phyloP scores from a whole-genome alignment of 1,140 invertebrate genomes.

The Hyles vespertilio region DNA sequence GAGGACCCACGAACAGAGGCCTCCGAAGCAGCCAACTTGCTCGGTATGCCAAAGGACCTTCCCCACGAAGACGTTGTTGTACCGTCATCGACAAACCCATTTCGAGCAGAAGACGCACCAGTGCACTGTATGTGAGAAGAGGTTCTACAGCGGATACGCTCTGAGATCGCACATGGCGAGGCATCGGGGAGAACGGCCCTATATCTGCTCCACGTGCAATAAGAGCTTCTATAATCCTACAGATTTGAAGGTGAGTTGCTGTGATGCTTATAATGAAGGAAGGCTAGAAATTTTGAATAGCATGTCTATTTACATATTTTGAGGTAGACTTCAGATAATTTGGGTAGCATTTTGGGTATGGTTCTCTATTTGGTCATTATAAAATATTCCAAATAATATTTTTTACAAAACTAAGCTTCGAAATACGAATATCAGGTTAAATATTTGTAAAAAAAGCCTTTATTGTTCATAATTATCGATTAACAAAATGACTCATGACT shows the following conservation, averaged over 20 bases:
- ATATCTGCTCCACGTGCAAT: slow-evolving; percentile 60
- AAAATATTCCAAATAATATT: too few species aligned
- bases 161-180: slow-evolving; percentile 68
- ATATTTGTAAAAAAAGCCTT: too few species aligned
- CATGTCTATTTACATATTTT: too few species aligned
- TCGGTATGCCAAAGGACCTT: slow-evolving; percentile 77
- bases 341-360: too few species aligned
- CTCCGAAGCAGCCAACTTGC: slow-evolving; percentile 75
- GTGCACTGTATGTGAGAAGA: slow-evolving; percentile 68
- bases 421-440: too few species aligned
- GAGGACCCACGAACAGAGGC: slow-evolving; percentile 77
- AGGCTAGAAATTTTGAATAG: too few species aligned
- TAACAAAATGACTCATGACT: not conserved
- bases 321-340: too few species aligned
- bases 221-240: slow-evolving; percentile 74
- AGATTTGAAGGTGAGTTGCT: slow-evolving; percentile 61
- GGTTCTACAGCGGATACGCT: slow-evolving; percentile 72
- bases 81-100: slow-evolving; percentile 77
- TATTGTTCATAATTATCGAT: not conserved
- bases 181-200: slow-evolving; percentile 66
- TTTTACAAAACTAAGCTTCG: too few species aligned
- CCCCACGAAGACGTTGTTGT: slow-evolving; percentile 76
- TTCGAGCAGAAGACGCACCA: slow-evolving; percentile 74
- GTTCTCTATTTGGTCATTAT: too few species aligned
- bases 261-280: too few species aligned